Base-by-base conservation (phyloP, 1,140 invertebrate species). In the Drosophila suzukii region DNA sequence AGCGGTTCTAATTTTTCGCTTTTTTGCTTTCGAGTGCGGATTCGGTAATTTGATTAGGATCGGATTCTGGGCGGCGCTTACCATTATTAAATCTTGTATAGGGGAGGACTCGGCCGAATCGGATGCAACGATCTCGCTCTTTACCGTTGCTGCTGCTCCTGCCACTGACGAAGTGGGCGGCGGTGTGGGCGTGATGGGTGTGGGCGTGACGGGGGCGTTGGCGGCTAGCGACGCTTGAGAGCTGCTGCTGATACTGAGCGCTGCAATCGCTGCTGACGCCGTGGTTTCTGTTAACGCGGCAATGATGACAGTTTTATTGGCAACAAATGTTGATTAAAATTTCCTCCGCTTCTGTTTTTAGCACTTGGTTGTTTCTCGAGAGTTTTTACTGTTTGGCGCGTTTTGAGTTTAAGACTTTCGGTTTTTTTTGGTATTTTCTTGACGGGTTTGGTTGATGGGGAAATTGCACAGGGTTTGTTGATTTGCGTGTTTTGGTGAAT, bases 281-380 rank as follows among this genome's bases (percentile, higher is more conserved):
- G 79, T 80, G 88, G 77, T 91, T 89, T 91, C 89, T 81, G 83
- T 91, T 91, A 91, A 90, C 82, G 88, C 88, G 77, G 82, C 88
- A 90, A 91, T 90, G 86, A 91, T 90, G 86, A 88, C 86, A 90
- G 59, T 91, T 89, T 88, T 90, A 90, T 90, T 90, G 75, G 86
- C 86, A 84, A 90, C 84, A 75, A 90, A 90, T 81, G 75, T 86
- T 90, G 74, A 76, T 90, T 85, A 68, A 89, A 78, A 74, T 74
- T 59, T 83, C 65, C 78, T 39, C 51, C 50, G 47, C 53, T 57
- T 74, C 47, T 53, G 24, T 47, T 50, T 49, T 71, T 75, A 41
- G 34, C 41, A 65, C 56, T 62, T 65, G 58, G 46, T 59, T 58
- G 57, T 43, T 55, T 61, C 15, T 51, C 7, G 20, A 36, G 41